Evolutionary conservation across 2,113 vertebrate genomes (phyloP).

Genomic region (Conger conger): DNA sequence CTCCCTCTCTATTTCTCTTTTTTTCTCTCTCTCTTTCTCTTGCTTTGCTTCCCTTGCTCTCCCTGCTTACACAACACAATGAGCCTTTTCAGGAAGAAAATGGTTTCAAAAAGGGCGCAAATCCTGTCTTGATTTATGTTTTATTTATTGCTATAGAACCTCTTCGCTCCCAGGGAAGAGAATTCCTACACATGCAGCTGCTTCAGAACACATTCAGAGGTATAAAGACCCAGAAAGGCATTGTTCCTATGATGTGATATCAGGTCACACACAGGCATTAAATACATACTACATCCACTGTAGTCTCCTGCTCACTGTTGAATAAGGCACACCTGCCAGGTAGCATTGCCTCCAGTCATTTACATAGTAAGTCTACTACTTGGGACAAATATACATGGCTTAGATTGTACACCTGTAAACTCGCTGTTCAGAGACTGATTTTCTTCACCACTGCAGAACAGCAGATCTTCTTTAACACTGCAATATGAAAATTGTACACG

Average conservation of each 20-base stretch:
- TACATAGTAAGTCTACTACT: background rate
- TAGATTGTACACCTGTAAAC: background rate
- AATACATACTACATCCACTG: background rate
- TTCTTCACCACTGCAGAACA: background rate
- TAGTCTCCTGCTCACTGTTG: background rate
- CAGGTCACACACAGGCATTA: background rate
- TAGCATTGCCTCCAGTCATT: background rate
- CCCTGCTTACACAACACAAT: constrained; percentile 6
- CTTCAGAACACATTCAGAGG: background rate
- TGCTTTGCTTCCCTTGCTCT: background rate
- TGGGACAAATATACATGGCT: background rate
- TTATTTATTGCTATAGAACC: background rate
- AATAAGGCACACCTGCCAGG: background rate
- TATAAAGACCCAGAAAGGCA: background rate
- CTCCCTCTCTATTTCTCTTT: background rate
- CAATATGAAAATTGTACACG: background rate
- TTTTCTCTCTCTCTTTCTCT: background rate
- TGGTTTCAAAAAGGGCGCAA: background rate
- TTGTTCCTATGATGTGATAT: background rate
- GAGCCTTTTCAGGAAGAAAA: background rate
- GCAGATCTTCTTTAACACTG: background rate
- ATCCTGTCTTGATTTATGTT: background rate
- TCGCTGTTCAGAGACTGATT: background rate
- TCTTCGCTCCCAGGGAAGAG: background rate
- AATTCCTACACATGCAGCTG: background rate